phyloP scores from a whole-genome alignment of 1,140 invertebrate genomes.

The Nylanderia fulva region DNA sequence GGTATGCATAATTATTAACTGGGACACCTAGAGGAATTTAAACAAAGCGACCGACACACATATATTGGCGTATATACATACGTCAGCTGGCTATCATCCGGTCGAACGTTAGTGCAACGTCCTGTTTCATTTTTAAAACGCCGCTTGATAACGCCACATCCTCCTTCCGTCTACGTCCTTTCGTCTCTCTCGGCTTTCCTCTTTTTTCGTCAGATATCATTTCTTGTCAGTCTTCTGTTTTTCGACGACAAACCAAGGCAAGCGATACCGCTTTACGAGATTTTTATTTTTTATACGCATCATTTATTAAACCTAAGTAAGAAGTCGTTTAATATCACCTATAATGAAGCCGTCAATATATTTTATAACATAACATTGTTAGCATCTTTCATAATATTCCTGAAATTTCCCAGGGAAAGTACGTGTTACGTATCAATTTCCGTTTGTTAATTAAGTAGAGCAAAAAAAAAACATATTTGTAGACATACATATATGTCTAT shows the following conservation, averaged over 20 bases:
- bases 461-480: slow-evolving; percentile 22
- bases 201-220: slow-evolving; percentile 5
- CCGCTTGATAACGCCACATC: slow-evolving; percentile 45
- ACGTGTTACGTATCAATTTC: not conserved
- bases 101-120: slow-evolving; percentile 51
- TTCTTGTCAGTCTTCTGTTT: slow-evolving; percentile 7
- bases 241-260: not conserved
- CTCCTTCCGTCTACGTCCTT: slow-evolving; percentile 35
- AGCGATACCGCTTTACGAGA: not conserved
- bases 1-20: slow-evolving; percentile 54
- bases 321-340: not conserved
- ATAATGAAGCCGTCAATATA: not conserved
- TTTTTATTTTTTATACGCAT: slow-evolving; percentile 11
- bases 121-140: slow-evolving; percentile 43
- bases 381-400: slow-evolving; percentile 11
- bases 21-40: slow-evolving; percentile 39
- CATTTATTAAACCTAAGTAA: not conserved
- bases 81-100: slow-evolving; percentile 53
- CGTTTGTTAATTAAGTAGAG: slow-evolving; percentile 11
- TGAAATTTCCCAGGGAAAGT: slow-evolving; percentile 13
- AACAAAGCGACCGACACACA: slow-evolving; percentile 36
- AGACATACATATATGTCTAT: not conserved
- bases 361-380: not conserved
- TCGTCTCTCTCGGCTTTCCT: slow-evolving; percentile 2
- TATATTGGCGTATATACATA: slow-evolving; percentile 17